Evolutionary conservation across 2,797 vertebrate genomes (phyloP).

Genomic region (Sparidentex hasta): DNA sequence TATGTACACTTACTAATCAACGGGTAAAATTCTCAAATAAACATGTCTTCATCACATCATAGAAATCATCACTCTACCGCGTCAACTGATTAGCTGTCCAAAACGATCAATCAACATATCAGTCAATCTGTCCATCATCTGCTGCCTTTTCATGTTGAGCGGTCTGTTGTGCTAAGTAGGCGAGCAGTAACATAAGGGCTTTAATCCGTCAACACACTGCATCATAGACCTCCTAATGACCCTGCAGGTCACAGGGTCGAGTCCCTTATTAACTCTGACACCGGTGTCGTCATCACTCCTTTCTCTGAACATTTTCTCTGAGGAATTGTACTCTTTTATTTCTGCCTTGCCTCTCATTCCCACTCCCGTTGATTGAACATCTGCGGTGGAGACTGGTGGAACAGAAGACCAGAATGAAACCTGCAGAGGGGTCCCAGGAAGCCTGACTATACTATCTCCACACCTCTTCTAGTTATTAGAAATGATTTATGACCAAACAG

Average conservation of each 20-base stretch:
- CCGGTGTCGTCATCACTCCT: slow-evolving; percentile 29
- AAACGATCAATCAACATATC: slow-evolving; percentile 47
- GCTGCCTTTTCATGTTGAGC: slow-evolving; percentile 46
- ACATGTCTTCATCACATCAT: not conserved
- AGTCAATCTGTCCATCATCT: slow-evolving; percentile 53
- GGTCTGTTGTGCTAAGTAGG: slow-evolving; percentile 49
- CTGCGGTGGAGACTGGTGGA: slow-evolving; percentile 1
- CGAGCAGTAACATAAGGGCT: slow-evolving; percentile 49
- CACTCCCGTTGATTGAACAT: slow-evolving; percentile 27
- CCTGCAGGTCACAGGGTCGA: slow-evolving; percentile 68
- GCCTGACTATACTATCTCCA: not conserved
- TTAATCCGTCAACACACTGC: slow-evolving; percentile 55
- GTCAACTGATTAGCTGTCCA: slow-evolving; percentile 40
- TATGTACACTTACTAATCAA: slow-evolving; percentile 45
- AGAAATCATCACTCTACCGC: not conserved
- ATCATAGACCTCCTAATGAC: slow-evolving; percentile 65
- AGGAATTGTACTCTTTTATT: slow-evolving; percentile 42
- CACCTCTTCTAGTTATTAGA: not conserved
- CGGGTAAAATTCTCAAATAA: slow-evolving; percentile 48
- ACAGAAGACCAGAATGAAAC: slow-evolving; percentile 13
- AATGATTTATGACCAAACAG: too few species aligned
- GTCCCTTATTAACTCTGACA: slow-evolving; percentile 68
- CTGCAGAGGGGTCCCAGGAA: not conserved
- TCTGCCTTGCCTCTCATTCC: slow-evolving; percentile 16
- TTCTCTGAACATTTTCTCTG: slow-evolving; percentile 43